phyloP scores from a whole-genome alignment of 2,888 invertebrate species.

The Incurvaria masculella region DNA sequence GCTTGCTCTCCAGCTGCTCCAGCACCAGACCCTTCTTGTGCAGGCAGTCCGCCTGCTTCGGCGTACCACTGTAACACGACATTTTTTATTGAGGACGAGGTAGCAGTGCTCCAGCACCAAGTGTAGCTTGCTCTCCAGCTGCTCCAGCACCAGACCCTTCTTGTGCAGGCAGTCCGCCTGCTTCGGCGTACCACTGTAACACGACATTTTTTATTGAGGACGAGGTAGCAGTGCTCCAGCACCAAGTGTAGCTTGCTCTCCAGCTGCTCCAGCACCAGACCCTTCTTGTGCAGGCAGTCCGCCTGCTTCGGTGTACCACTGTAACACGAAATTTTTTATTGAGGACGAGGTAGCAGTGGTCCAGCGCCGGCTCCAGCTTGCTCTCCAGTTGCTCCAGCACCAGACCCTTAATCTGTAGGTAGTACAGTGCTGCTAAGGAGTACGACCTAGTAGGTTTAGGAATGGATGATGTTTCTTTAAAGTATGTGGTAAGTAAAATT shows the following conservation, averaged over 20 bases:
- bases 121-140: constrained; percentile 89
- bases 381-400: constrained; percentile 86
- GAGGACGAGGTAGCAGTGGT: too few species aligned
- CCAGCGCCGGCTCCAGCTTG: constrained; percentile 86
- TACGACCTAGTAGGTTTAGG: too few species aligned
- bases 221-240: too few species aligned
- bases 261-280: constrained; percentile 79
- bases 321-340: too few species aligned
- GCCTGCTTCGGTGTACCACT: constrained; percentile 84
- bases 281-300: constrained; percentile 86
- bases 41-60: constrained; percentile 85
- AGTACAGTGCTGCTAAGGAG: constrained; percentile 86
- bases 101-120: constrained; percentile 80
- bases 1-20: constrained; percentile 86
- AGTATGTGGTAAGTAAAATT: too few species aligned
- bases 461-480: too few species aligned
- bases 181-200: too few species aligned
- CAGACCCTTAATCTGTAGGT: constrained; percentile 80
- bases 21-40: constrained; percentile 82
- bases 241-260: constrained; percentile 91
- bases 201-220: too few species aligned
- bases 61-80: too few species aligned
- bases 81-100: too few species aligned
- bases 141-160: constrained; percentile 81
- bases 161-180: constrained; percentile 86